phyloP scores from a whole-genome alignment of 1,140 invertebrate genomes.

The Patella vulgata region DNA sequence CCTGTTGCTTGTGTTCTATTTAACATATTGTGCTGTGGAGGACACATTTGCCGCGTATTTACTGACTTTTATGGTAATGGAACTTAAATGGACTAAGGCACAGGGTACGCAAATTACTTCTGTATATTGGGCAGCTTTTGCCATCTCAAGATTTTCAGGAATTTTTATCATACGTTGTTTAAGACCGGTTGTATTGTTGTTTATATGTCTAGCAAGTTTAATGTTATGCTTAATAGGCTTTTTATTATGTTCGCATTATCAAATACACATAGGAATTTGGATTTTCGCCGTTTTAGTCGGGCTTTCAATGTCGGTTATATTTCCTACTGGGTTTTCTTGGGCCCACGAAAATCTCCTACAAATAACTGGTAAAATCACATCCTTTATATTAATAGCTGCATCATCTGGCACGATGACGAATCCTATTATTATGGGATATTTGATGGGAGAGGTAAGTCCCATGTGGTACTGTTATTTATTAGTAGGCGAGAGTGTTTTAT shows the following conservation, averaged over 20 bases:
- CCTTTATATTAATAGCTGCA: conserved; percentile 36
- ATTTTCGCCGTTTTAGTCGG: conserved; percentile 33
- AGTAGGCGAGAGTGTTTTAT: conserved; percentile 26
- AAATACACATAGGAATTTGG: conserved; percentile 38
- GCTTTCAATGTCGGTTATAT: conserved; percentile 38
- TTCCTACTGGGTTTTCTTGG: conserved; percentile 45
- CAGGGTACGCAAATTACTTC: conserved; percentile 36
- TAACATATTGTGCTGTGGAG: conserved; percentile 36
- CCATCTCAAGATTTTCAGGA: conserved; percentile 32
- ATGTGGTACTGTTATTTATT: conserved; percentile 45
- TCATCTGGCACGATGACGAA: conserved; percentile 36
- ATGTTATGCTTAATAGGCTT: conserved; percentile 27
- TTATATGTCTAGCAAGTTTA: conserved; percentile 22
- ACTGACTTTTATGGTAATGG: conserved; percentile 33
- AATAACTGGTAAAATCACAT: conserved; percentile 40
- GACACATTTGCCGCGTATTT: conserved; percentile 43
- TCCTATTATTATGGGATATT: conserved; percentile 41
- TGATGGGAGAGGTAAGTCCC: conserved; percentile 40
- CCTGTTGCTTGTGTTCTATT: conserved; percentile 27
- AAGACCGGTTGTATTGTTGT: conserved; percentile 28
- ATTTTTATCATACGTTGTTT: conserved; percentile 35
- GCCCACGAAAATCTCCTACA: conserved; percentile 36
- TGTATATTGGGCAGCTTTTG: conserved; percentile 44
- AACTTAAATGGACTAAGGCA: conserved; percentile 41
- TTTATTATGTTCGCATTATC: conserved; percentile 27